Conservation (phyloP, 2,888 invertebrate species). For the Apodemia duryi region DNA sequence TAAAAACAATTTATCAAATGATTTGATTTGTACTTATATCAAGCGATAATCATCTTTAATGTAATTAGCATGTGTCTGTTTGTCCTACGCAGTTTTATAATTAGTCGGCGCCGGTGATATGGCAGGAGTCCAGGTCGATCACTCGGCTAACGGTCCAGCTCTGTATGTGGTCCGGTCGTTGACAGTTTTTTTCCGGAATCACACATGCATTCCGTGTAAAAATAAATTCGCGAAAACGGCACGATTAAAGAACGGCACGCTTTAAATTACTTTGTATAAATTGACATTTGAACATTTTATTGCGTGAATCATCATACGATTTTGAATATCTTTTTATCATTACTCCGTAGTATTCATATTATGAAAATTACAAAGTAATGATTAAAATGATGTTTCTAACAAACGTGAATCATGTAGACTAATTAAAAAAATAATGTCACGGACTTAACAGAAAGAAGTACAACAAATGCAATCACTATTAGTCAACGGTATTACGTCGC, state of each 20-base stretch:
- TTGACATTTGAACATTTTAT: background rate
- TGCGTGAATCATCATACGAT: background rate
- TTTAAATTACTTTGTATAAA: background rate
- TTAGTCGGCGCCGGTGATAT: conserved; percentile 63
- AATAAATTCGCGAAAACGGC: conserved; percentile 25
- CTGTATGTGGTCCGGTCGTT: conserved; percentile 71
- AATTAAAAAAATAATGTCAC: background rate
- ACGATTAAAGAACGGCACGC: background rate
- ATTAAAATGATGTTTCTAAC: background rate
- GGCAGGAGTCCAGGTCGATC: conserved; percentile 75
- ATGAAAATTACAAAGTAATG: background rate
- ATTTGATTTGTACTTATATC: conserved; percentile 28
- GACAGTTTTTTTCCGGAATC: conserved; percentile 65
- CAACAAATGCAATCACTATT: background rate
- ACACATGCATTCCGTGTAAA: conserved; percentile 42
- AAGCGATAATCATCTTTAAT: conserved; percentile 52
- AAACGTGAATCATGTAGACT: background rate
- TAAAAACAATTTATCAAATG: conserved; percentile 18
- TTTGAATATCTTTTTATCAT: too few species aligned
- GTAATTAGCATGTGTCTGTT: conserved; percentile 53
- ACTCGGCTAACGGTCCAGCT: conserved; percentile 69
- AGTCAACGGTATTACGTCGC: background rate
- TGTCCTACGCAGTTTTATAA: conserved; percentile 58
- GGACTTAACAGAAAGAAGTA: background rate
- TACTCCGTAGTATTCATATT: too few species aligned